Conservation (phyloP, 2,888 invertebrate species). For the Chironomus tentans region DNA sequence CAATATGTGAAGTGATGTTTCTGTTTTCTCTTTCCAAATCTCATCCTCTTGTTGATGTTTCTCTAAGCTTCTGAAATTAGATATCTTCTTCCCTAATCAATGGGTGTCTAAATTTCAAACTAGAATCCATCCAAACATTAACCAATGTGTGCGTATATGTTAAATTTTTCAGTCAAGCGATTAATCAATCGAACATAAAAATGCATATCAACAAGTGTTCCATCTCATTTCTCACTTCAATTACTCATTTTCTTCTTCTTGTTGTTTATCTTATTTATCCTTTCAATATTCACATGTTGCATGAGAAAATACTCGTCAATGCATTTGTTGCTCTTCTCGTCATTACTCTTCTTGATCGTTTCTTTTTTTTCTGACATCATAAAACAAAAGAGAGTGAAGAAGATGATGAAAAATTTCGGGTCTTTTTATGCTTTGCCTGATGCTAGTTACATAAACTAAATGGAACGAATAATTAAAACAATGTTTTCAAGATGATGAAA, state of each 20-base stretch:
- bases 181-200: constrained; percentile 16
- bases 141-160: neutral
- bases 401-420: no score
- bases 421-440: neutral
- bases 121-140: neutral
- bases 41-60: neutral
- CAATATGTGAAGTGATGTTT: neutral
- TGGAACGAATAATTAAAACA: constrained; percentile 15
- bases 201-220: constrained; percentile 20
- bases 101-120: neutral
- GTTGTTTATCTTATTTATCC: neutral
- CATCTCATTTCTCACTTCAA: constrained; percentile 21
- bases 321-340: neutral
- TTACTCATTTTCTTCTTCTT: constrained; percentile 5
- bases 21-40: neutral
- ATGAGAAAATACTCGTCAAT: neutral
- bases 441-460: neutral
- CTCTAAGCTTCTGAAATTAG: neutral
- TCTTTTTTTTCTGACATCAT: no score
- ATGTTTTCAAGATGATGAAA: constrained; percentile 1
- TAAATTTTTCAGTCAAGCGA: neutral
- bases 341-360: neutral
- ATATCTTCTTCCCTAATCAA: neutral
- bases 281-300: neutral
- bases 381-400: no score